phyloP scores from a whole-genome alignment of 2,888 invertebrate species.

The Noctuana brunneofusca region DNA sequence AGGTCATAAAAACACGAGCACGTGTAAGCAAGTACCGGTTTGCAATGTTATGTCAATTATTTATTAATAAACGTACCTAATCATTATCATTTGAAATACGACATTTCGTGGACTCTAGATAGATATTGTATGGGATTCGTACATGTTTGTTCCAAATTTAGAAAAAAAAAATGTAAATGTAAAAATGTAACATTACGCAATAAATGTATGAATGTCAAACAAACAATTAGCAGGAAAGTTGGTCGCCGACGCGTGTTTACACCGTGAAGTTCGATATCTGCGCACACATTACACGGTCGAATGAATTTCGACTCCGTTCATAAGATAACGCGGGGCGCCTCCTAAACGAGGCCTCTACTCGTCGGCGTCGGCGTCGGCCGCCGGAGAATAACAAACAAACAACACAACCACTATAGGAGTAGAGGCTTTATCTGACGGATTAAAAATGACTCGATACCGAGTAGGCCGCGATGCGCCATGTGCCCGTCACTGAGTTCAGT shows the following conservation, averaged over 20 bases:
- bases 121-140: not conserved
- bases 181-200: not conserved
- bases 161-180: no score
- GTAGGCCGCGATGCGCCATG: constrained; percentile 39
- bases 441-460: constrained; percentile 51
- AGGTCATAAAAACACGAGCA: constrained; percentile 8
- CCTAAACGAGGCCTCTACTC: constrained; percentile 70
- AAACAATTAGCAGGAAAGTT: constrained; percentile 32
- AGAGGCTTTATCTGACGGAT: constrained; percentile 65
- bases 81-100: not conserved
- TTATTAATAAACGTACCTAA: not conserved
- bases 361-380: constrained; percentile 43
- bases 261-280: constrained; percentile 54
- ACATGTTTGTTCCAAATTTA: constrained; percentile 3
- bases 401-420: constrained; percentile 50
- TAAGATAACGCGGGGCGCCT: constrained; percentile 73
- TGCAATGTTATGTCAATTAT: constrained; percentile 6
- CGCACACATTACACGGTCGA: constrained; percentile 65
- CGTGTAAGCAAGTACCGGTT: constrained; percentile 13
- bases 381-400: constrained; percentile 67
- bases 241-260: constrained; percentile 41
- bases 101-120: constrained; percentile 6
- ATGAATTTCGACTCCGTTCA: constrained; percentile 62
- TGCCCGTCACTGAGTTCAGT: constrained; percentile 52
- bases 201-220: constrained; percentile 19